phyloP scores from a whole-genome alignment of 2,888 invertebrate species.

The Athalia rosae region DNA sequence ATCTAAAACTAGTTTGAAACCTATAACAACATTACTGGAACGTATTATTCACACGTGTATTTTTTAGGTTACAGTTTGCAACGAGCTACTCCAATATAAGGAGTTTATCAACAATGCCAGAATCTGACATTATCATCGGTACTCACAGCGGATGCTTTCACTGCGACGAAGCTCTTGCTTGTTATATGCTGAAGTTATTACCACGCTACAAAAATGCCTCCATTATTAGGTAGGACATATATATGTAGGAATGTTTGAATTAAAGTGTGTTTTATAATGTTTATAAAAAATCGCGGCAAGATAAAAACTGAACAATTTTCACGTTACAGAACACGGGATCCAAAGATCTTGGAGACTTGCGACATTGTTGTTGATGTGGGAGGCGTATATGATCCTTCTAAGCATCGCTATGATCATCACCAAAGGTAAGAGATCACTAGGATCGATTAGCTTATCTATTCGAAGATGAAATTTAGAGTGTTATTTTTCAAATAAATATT shows the following conservation, averaged over 20 bases:
- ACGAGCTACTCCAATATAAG: background rate
- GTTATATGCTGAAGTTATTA: slow-evolving; percentile 89
- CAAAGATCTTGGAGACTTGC: slow-evolving; percentile 82
- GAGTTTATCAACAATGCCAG: slow-evolving; percentile 28
- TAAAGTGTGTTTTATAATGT: background rate
- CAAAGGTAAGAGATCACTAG: slow-evolving; percentile 77
- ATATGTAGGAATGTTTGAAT: background rate
- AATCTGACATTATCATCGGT: slow-evolving; percentile 76
- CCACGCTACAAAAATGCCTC: slow-evolving; percentile 87
- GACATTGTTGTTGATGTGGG: slow-evolving; percentile 98
- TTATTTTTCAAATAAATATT: background rate
- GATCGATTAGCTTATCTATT: background rate
- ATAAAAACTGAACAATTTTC: background rate
- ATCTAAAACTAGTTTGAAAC: no score
- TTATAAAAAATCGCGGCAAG: background rate
- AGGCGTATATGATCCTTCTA: slow-evolving; percentile 85
- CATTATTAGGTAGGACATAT: slow-evolving; percentile 78
- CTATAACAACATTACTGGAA: no score
- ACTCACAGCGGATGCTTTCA: slow-evolving; percentile 92
- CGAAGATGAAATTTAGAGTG: background rate
- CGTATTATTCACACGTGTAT: background rate
- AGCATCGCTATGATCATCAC: slow-evolving; percentile 94
- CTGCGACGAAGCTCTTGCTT: slow-evolving; percentile 96
- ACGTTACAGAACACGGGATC: slow-evolving; percentile 76
- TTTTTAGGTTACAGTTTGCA: slow-evolving; percentile 17